Evolutionary conservation across 2,113 vertebrate species (phyloP).

Genomic region (Mesocricetus auratus): DNA sequence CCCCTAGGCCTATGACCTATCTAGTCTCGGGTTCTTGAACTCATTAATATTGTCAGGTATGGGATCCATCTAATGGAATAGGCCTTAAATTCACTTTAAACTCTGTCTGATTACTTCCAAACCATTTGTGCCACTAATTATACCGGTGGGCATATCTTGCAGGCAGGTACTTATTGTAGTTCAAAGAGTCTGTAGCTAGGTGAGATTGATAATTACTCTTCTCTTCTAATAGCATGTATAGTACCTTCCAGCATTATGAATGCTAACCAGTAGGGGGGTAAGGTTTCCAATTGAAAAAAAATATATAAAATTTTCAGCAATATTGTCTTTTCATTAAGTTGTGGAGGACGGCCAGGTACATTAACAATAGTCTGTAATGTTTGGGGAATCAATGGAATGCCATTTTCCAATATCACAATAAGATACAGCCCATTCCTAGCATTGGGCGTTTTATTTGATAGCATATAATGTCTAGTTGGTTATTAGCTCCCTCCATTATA

Average conservation of each 20-base stretch:
- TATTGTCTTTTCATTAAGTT: neutral
- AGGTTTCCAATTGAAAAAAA: too few species aligned
- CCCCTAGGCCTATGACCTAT: neutral
- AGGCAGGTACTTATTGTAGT: neutral
- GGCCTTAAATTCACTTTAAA: neutral
- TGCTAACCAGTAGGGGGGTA: neutral
- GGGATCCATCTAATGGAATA: neutral
- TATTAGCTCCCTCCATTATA: neutral
- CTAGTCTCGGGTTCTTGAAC: neutral
- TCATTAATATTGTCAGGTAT: neutral
- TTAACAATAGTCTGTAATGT: neutral
- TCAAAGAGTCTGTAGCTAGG: neutral
- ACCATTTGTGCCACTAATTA: neutral
- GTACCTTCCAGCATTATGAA: neutral
- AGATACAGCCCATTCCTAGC: neutral
- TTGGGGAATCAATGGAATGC: neutral
- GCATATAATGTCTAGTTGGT: too few species aligned
- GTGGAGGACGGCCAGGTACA: neutral
- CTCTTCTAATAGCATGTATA: neutral
- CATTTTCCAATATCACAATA: neutral
- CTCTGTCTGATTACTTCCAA: neutral
- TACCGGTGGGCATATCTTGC: neutral
- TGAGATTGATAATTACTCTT: neutral
- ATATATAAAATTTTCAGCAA: too few species aligned
- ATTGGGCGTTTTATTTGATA: neutral